Evolutionary conservation across 2,888 invertebrate species (phyloP).

Genomic region (Alcis repandata): DNA sequence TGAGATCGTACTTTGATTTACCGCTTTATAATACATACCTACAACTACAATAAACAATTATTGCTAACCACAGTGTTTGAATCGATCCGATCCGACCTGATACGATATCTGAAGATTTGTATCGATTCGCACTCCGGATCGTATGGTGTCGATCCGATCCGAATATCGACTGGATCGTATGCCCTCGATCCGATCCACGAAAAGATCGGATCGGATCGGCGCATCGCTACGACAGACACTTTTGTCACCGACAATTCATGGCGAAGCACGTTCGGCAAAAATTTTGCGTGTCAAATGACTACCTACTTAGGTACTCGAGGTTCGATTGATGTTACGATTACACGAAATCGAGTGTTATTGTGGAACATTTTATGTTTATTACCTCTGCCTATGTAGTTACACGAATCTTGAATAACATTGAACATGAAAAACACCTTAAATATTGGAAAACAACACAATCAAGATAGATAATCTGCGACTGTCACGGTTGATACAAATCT

Average conservation of each 20-base stretch:
- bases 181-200: too few relatives aligned
- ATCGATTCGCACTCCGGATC: too few relatives aligned
- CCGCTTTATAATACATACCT: too few relatives aligned
- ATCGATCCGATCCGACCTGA: too few relatives aligned
- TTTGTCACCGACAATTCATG: conserved; percentile 83
- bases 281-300: conserved; percentile 81
- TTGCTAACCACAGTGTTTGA: too few relatives aligned
- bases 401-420: conserved; percentile 41
- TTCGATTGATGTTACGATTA: conserved; percentile 73
- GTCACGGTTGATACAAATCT: conserved; percentile 28
- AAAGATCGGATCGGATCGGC: too few relatives aligned
- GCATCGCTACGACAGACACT: conserved; percentile 80
- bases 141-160: too few relatives aligned
- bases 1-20: too few relatives aligned
- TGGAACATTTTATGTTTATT: conserved; percentile 61
- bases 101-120: too few relatives aligned
- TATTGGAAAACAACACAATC: conserved; percentile 33
- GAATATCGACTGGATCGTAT: too few relatives aligned
- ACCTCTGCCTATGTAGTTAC: conserved; percentile 52
- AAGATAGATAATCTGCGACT: conserved; percentile 16
- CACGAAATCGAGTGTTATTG: conserved; percentile 62
- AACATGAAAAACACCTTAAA: conserved; percentile 36
- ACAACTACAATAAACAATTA: too few relatives aligned
- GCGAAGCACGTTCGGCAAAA: conserved; percentile 81
- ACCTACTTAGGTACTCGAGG: conserved; percentile 53